phyloP scores from a whole-genome alignment of 2,113 vertebrate species.

The Marmota flaviventris region DNA sequence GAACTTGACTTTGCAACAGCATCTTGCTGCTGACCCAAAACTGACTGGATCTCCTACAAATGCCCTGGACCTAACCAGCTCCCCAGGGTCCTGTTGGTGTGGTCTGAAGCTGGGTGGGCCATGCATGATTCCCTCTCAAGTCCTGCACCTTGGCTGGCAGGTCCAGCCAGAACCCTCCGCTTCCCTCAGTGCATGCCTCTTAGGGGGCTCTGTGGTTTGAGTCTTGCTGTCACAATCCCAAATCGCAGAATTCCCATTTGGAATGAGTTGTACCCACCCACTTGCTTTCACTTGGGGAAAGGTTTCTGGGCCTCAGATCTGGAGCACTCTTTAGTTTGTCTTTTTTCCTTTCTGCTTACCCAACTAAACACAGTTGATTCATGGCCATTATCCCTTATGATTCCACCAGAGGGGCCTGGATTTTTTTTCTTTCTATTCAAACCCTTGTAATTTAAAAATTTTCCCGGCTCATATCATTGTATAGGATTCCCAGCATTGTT shows the following conservation, averaged over 20 bases:
- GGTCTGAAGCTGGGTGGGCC: background rate
- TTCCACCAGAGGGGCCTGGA: background rate
- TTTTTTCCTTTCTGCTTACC: constrained; percentile 30
- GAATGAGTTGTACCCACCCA: constrained; percentile 55
- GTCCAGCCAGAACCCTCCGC: background rate
- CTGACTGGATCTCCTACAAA: background rate
- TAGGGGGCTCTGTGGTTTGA: background rate
- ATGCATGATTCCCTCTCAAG: background rate
- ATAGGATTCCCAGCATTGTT: background rate
- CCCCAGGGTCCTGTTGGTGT: background rate
- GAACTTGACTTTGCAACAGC: background rate
- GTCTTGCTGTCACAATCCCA: constrained; percentile 63
- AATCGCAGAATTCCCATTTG: constrained; percentile 46
- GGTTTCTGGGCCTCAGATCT: background rate
- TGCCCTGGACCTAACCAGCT: background rate
- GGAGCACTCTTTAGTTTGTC: background rate
- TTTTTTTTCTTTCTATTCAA: constrained; percentile 27
- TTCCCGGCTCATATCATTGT: background rate
- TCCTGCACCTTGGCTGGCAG: background rate
- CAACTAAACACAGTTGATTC: background rate
- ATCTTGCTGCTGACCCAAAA: background rate
- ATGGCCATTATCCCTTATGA: constrained; percentile 23
- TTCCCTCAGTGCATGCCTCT: background rate
- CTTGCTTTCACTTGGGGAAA: constrained; percentile 66
- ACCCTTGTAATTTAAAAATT: background rate